Percentiles rank a stretch among this genome's conserved stretches.
Conservation (phyloP, 2,797 vertebrate species). For the Varecia variegata region DNA sequence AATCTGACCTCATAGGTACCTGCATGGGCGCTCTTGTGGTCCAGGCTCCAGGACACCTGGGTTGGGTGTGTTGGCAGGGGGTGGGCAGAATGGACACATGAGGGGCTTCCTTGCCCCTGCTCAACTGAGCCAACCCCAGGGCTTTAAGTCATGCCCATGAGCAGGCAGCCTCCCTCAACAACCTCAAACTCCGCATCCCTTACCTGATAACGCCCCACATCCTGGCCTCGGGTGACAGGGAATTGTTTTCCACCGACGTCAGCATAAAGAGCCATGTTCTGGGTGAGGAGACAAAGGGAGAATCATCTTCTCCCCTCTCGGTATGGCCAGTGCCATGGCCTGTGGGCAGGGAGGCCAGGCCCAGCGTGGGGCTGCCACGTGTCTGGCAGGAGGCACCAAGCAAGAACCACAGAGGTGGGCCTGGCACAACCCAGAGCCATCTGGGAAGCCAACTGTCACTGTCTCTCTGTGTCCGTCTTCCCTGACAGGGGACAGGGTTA, state of each 20-base stretch:
- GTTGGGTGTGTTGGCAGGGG: background rate
- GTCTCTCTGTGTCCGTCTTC: background rate
- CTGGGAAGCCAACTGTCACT: background rate
- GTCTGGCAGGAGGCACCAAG: slow-evolving; percentile 50
- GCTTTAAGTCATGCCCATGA: background rate
- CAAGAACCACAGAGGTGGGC: background rate
- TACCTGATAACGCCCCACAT: slow-evolving; percentile 95
- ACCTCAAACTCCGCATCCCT: background rate
- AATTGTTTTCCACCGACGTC: slow-evolving; percentile 95
- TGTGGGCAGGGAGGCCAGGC: slow-evolving; percentile 21
- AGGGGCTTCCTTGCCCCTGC: background rate
- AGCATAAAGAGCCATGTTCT: slow-evolving; percentile 94
- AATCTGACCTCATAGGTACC: slow-evolving; percentile 95
- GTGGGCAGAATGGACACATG: background rate
- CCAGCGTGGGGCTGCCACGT: slow-evolving; percentile 22
- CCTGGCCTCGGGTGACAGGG: slow-evolving; percentile 94
- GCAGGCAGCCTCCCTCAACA: background rate
- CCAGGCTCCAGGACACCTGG: slow-evolving; percentile 95
- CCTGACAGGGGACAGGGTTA: background rate
- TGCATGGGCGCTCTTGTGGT: slow-evolving; percentile 92
- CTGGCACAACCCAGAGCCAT: slow-evolving; percentile 43
- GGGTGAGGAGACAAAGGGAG: background rate
- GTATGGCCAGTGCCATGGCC: background rate
- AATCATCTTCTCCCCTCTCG: background rate
- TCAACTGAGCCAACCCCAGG: background rate